These are phyloP conservation scores for Percina caprodes DNA, from an alignment of 2,113 vertebrate species.

Conservation along the genomic window DNA sequence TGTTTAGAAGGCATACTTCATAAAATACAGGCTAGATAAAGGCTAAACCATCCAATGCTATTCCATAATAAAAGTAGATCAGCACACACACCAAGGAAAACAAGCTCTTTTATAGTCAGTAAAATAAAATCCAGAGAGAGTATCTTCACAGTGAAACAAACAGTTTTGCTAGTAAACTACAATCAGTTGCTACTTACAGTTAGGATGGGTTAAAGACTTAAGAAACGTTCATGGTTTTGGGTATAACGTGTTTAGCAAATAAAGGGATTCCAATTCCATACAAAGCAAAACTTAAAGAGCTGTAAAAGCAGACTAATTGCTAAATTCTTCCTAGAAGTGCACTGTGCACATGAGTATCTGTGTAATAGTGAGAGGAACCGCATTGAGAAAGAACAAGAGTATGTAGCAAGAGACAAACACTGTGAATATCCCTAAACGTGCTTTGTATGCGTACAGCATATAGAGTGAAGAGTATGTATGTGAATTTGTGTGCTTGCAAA, in stretches of 20 bases:
- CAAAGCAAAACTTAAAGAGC: slow-evolving; percentile 32
- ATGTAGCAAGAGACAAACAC: neutral
- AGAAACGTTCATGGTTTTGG: neutral
- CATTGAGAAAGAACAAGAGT: neutral
- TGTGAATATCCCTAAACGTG: slow-evolving; percentile 15
- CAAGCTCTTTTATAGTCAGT: slow-evolving; percentile 9
- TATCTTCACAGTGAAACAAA: neutral
- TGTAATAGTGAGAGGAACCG: slow-evolving; percentile 12
- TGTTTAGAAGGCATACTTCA: neutral
- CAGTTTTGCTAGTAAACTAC: neutral
- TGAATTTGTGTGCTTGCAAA: slow-evolving; percentile 21
- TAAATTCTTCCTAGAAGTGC: slow-evolving; percentile 21
- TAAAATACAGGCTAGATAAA: neutral
- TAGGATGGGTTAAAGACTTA: neutral
- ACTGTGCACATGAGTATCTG: neutral
- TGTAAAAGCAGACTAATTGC: neutral
- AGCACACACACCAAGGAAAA: slow-evolving; percentile 16
- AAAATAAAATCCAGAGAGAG: neutral
- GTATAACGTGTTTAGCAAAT: neutral
- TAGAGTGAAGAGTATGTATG: neutral
- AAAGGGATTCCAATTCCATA: neutral
- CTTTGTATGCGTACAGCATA: neutral
- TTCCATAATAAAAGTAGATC: slow-evolving; percentile 8
- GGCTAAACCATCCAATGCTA: neutral
- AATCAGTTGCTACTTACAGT: too few relatives aligned